phyloP scores from a whole-genome alignment of 2,888 invertebrate species.

The Drosophila meridiana region DNA sequence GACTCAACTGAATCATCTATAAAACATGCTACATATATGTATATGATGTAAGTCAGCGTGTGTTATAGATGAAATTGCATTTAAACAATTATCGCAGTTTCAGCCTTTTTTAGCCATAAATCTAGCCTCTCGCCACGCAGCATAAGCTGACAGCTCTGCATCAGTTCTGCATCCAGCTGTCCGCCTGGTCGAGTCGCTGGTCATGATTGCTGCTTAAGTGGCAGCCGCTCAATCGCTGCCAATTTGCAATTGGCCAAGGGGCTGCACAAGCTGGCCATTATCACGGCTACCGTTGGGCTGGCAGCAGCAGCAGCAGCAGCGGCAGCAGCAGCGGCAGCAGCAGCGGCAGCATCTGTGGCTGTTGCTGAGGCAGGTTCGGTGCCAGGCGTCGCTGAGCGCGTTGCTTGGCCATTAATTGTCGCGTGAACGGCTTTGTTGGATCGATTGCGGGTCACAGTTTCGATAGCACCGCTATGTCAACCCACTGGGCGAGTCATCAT shows the following conservation, averaged over 20 bases:
- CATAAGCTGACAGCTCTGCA: background rate
- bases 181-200: constrained; percentile 12
- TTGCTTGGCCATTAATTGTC: constrained; percentile 77
- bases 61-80: background rate
- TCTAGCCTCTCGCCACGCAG: background rate
- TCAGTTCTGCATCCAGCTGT: background rate
- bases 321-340: background rate
- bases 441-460: constrained; percentile 77
- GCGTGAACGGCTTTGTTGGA: constrained; percentile 77
- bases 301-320: background rate
- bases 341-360: background rate
- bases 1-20: too few species aligned
- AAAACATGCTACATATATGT: too few species aligned
- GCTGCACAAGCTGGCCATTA: constrained; percentile 62
- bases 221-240: constrained; percentile 57
- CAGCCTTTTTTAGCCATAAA: background rate
- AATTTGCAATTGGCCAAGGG: constrained; percentile 60
- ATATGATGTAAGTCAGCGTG: too few species aligned
- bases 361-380: constrained; percentile 35
- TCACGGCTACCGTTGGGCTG: constrained; percentile 71
- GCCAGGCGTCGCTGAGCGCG: constrained; percentile 58
- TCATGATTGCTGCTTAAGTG: constrained; percentile 62
- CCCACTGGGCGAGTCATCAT: constrained; percentile 12
- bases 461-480: constrained; percentile 67
- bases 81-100: background rate